These are phyloP conservation scores for Sorex araneus DNA, from an alignment of 2,113 vertebrate species.

Conservation along the genomic window DNA sequence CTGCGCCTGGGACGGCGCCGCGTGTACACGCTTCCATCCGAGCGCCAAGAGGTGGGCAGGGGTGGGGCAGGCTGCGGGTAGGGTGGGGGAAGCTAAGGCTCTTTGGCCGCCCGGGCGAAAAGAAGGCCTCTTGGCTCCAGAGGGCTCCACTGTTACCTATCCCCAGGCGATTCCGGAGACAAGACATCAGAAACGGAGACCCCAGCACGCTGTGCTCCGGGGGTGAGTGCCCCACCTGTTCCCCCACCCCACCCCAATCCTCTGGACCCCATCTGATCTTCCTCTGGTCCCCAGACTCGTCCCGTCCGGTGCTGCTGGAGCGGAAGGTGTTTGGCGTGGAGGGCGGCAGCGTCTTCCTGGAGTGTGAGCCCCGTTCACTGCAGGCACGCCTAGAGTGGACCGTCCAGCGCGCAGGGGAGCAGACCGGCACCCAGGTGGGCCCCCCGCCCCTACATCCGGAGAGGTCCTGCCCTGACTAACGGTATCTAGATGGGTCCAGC, in stretches of 20 bases:
- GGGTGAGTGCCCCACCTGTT: conserved; percentile 88
- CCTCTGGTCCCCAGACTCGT: conserved; percentile 88
- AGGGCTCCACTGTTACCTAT: neutral
- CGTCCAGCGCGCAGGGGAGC: conserved; percentile 91
- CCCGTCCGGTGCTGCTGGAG: conserved; percentile 90
- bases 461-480: neutral
- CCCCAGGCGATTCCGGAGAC: conserved; percentile 94
- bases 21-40: conserved; percentile 96
- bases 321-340: conserved; percentile 95
- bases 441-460: neutral
- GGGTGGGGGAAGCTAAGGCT: neutral
- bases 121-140: neutral
- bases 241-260: neutral
- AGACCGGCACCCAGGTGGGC: conserved; percentile 91
- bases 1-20: conserved; percentile 97
- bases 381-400: conserved; percentile 95
- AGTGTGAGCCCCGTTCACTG: conserved; percentile 97
- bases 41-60: conserved; percentile 94
- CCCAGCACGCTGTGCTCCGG: conserved; percentile 96
- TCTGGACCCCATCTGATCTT: conserved; percentile 80
- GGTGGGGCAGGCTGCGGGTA: no score
- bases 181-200: conserved; percentile 97
- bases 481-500: neutral
- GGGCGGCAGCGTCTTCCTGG: conserved; percentile 95
- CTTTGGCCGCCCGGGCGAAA: neutral